A percentile compares a stretch with the other conserved stretches of the same genome.
phyloP scores from a whole-genome alignment of 2,113 vertebrate genomes.

The Castor canadensis region DNA sequence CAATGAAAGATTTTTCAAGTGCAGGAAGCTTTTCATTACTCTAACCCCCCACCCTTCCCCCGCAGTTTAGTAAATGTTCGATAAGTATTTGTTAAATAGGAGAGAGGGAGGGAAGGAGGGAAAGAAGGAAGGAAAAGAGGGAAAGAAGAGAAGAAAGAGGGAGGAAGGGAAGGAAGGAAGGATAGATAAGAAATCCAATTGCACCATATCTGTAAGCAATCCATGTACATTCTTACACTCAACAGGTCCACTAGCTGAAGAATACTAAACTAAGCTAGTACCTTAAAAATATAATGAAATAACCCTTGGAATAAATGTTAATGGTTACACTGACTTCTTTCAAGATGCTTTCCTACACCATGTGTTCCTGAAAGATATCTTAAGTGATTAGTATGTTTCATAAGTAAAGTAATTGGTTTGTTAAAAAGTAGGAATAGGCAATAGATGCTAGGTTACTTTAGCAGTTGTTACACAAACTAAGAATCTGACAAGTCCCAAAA shows the following conservation, averaged over 20 bases:
- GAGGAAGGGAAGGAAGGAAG: too few relatives aligned
- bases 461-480: background rate
- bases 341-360: background rate
- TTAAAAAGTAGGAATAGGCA: background rate
- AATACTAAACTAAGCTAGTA: background rate
- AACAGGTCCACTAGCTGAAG: background rate
- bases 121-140: background rate
- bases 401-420: background rate
- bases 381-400: background rate
- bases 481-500: background rate
- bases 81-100: background rate
- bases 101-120: background rate
- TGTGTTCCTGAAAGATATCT: background rate
- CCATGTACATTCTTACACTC: background rate
- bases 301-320: background rate
- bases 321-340: background rate
- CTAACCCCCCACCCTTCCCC: too few relatives aligned
- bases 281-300: constrained; percentile 29
- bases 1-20: background rate
- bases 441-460: background rate
- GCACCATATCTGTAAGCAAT: background rate
- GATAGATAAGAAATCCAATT: background rate
- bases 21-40: background rate
- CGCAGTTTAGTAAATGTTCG: background rate
- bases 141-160: too few relatives aligned